Base-by-base conservation (phyloP, 2,888 invertebrate genomes). In the Taenaris catops region DNA sequence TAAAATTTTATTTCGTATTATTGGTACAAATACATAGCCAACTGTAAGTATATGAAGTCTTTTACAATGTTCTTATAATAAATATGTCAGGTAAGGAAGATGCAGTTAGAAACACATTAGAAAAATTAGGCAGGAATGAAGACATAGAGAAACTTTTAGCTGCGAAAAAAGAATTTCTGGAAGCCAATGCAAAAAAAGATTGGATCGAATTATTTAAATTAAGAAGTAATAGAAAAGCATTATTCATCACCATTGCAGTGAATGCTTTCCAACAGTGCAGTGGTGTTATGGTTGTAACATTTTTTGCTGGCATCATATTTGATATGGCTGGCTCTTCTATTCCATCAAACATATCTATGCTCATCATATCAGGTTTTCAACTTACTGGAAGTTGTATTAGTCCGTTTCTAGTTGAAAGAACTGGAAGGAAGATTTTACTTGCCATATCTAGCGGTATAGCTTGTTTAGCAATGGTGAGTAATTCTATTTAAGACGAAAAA, bases 321-420 rank as follows among this genome's bases (percentile, higher is more conserved):
- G 51, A 63, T 0, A 8, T 61, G 9, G 68, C 70, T 4, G 56
- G 56, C 0, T 66, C 63, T 0, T 45, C 53, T 1, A 38, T 72
- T 6, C 47, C 53, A 2, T 53, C 72, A 0, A 43, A 58, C 34
- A 38, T 71, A 33, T 64, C 65, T 0, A 68, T 67, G 1, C 69
- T 72, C 1, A 51, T 68, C 2, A 58, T 69, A 14, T 71, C 67
- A n/a, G 17, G 58, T 0, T 63, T 64, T 0, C 66, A 68, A 33
- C 10, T 71, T 0, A 10, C 40, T 0, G 55, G 66, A 0, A 63
- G 64, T 12, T 42, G 20, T 4, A 41, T 70, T 1, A 52, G 69
- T 0, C 65, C 71, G 0, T 26, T 66, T 1, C 12, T 20, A 6
- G 6, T 28, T 3, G 4, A 8, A 8, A 28, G 18, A 14, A 6